A percentile compares a stretch with the other conserved stretches of the same genome.
Conservation (phyloP, 1,140 invertebrate genomes). For the Pogonomyrmex barbatus region DNA sequence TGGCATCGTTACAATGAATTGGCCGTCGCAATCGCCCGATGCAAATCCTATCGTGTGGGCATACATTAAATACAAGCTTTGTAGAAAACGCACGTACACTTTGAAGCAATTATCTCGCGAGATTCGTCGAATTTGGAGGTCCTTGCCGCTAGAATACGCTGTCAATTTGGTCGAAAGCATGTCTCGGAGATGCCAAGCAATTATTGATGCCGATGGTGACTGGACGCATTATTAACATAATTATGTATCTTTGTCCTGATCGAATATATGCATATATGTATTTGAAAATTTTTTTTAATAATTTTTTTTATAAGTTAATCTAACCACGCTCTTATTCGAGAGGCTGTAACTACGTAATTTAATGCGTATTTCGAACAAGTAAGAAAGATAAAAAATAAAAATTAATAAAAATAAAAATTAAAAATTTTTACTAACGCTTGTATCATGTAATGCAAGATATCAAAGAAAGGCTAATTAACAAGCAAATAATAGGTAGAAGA, state of each 20-base stretch:
- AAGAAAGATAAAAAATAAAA: no score
- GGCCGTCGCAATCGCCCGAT: not conserved
- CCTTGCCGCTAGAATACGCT: not conserved
- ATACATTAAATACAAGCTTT: not conserved
- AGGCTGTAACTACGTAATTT: no score
- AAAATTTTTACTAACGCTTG: no score
- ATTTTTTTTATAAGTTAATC: not conserved
- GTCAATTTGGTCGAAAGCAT: not conserved
- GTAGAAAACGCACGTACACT: no score
- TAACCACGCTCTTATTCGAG: no score
- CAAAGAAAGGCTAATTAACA: no score
- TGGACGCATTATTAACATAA: not conserved
- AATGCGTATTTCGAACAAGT: no score
- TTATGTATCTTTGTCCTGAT: not conserved
- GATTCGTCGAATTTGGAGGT: not conserved
- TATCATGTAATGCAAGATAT: no score
- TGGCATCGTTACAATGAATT: not conserved
- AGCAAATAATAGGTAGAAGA: no score
- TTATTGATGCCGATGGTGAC: not conserved
- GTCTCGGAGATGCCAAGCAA: not conserved
- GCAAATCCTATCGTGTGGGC: not conserved
- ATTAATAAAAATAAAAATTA: no score
- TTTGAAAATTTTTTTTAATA: not conserved
- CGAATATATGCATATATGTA: not conserved
- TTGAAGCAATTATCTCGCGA: not conserved